These are phyloP conservation scores for Holotrichia oblita DNA, from an alignment of 1,140 invertebrate species.

Conservation along the genomic window DNA sequence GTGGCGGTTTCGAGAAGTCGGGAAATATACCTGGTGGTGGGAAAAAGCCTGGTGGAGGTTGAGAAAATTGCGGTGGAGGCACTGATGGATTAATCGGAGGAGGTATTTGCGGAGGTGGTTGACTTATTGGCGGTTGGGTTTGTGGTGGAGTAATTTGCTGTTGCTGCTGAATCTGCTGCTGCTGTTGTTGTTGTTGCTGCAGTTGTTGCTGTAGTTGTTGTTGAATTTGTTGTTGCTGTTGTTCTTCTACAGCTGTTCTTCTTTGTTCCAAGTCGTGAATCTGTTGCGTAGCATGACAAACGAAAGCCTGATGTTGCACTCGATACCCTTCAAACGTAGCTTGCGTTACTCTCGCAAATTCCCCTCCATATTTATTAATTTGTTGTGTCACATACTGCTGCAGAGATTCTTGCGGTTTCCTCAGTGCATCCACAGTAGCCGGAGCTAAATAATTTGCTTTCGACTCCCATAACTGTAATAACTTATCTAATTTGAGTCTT, in stretches of 20 bases:
- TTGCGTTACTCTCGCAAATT: conserved; percentile 70
- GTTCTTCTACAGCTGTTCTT: conserved; percentile 77
- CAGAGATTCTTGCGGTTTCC: conserved; percentile 80
- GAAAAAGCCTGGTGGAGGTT: conserved; percentile 69
- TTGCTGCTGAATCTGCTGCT: conserved; percentile 57
- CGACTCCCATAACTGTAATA: conserved; percentile 94
- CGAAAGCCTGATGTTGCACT: conserved; percentile 94
- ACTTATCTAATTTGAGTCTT: conserved; percentile 88
- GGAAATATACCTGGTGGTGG: conserved; percentile 69
- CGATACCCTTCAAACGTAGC: conserved; percentile 72
- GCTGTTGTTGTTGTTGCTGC: conserved; percentile 59
- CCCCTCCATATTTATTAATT: conserved; percentile 78
- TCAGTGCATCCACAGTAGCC: conserved; percentile 84
- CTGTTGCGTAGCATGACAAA: conserved; percentile 88
- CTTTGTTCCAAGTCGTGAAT: conserved; percentile 86
- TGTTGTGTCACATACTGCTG: conserved; percentile 86
- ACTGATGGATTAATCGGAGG: conserved; percentile 50
- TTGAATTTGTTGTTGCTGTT: conserved; percentile 62
- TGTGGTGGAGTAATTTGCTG: conserved; percentile 51
- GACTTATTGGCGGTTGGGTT: conserved; percentile 42
- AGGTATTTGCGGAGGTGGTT: conserved; percentile 47
- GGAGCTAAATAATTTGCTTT: conserved; percentile 93
- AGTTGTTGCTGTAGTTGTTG: conserved; percentile 46
- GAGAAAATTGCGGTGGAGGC: conserved; percentile 61
- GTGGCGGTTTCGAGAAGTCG: conserved; percentile 86